Conservation (phyloP, 2,888 invertebrate species). For the Volucella zonaria region DNA sequence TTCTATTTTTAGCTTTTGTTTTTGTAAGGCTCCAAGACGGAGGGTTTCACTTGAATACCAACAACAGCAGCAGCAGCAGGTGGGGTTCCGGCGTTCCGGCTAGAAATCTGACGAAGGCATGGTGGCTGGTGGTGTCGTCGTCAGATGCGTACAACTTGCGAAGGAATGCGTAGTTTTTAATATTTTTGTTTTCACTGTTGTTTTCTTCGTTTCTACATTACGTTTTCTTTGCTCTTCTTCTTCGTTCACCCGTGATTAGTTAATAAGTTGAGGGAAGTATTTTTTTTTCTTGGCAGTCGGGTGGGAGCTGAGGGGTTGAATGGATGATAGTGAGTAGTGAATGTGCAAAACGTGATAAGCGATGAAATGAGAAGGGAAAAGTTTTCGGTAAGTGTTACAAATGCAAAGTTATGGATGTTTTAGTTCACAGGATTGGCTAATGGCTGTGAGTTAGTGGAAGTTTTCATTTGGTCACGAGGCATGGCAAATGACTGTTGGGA, state of each 20-base stretch:
- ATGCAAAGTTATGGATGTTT: too few species aligned
- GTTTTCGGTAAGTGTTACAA: too few species aligned
- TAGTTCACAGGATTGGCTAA: too few species aligned
- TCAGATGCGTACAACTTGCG: conserved; percentile 41
- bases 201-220: not conserved
- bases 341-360: too few species aligned
- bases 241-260: conserved; percentile 18
- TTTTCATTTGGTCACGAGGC: too few species aligned
- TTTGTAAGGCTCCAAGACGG: conserved; percentile 38
- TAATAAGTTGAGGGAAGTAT: conserved; percentile 8
- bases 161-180: conserved; percentile 49
- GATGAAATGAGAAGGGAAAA: too few species aligned
- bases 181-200: conserved; percentile 32
- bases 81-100: conserved; percentile 15
- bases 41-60: conserved; percentile 10
- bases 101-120: too few species aligned
- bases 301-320: not conserved
- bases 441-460: too few species aligned
- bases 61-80: conserved; percentile 19
- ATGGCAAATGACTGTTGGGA: too few species aligned
- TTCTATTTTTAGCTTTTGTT: conserved; percentile 67
- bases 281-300: not conserved
- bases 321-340: not conserved
- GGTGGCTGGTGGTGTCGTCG: not conserved
- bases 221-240: not conserved